These are phyloP conservation scores for Cotesia typhae DNA, from an alignment of 1,140 invertebrate genomes.

Conservation along the genomic window DNA sequence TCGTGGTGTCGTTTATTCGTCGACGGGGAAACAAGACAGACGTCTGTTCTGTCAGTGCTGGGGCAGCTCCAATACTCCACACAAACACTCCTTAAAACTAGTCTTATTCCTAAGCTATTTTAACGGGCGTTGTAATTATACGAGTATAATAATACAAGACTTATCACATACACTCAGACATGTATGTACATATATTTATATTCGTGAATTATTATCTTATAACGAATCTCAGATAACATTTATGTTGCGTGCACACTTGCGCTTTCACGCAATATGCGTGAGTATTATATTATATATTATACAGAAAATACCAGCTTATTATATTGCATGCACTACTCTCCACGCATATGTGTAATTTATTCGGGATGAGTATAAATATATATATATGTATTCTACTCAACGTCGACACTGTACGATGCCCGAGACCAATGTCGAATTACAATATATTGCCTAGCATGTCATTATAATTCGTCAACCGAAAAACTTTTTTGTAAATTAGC, in stretches of 20 bases:
- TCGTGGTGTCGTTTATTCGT: constrained; percentile 37
- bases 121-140: constrained; percentile 11
- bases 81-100: too few species aligned
- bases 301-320: not conserved
- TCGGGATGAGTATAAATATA: too few species aligned
- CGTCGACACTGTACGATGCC: too few species aligned
- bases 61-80: too few species aligned
- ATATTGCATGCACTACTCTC: constrained; percentile 4
- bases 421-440: too few species aligned
- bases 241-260: constrained; percentile 43
- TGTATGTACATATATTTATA: too few species aligned
- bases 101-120: constrained; percentile 30
- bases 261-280: constrained; percentile 27
- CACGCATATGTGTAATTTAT: constrained; percentile 9
- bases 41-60: constrained; percentile 29
- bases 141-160: not conserved
- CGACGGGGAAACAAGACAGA: constrained; percentile 20
- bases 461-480: too few species aligned
- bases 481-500: too few species aligned
- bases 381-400: too few species aligned
- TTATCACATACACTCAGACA: constrained; percentile 39
- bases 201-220: constrained; percentile 41
- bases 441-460: too few species aligned
- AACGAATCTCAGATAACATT: constrained; percentile 51
- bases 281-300: constrained; percentile 1